phyloP scores from a whole-genome alignment of 2,113 vertebrate genomes.

The Pomatorhinus ruficollis region DNA sequence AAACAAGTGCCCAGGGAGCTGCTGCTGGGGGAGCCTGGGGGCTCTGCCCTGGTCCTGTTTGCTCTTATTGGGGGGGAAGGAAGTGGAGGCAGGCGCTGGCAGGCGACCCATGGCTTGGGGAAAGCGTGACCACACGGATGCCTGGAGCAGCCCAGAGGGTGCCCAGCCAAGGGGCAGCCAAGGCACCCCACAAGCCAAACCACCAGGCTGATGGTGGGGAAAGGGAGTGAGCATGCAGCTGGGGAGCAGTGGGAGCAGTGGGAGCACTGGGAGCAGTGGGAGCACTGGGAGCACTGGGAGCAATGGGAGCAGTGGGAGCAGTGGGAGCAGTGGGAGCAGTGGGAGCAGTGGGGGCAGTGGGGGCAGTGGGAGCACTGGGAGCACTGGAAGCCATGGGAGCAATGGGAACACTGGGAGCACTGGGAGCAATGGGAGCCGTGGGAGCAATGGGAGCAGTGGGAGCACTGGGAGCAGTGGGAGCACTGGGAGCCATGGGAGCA shows the following conservation, averaged over 20 bases:
- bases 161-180: background rate
- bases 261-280: background rate
- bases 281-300: background rate
- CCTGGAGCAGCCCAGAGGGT: rapidly evolving
- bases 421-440: too few species aligned
- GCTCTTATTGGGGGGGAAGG: background rate
- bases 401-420: background rate
- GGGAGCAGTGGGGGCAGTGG: background rate
- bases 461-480: background rate
- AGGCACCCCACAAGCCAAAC: rapidly evolving
- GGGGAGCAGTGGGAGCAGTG: background rate
- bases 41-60: background rate
- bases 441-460: background rate
- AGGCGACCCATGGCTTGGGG: rapidly evolving
- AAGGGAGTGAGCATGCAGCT: rapidly evolving
- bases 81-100: background rate
- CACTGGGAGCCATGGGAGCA: background rate
- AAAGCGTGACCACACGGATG: rapidly evolving
- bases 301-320: background rate
- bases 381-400: background rate
- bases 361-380: background rate
- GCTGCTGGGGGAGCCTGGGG: background rate
- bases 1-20: background rate
- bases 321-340: background rate
- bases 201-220: rapidly evolving